Evolutionary conservation across 1,140 invertebrate genomes (phyloP), one percentile per base, ranked within the genome.

Genomic region (Planococcus citri): DNA sequence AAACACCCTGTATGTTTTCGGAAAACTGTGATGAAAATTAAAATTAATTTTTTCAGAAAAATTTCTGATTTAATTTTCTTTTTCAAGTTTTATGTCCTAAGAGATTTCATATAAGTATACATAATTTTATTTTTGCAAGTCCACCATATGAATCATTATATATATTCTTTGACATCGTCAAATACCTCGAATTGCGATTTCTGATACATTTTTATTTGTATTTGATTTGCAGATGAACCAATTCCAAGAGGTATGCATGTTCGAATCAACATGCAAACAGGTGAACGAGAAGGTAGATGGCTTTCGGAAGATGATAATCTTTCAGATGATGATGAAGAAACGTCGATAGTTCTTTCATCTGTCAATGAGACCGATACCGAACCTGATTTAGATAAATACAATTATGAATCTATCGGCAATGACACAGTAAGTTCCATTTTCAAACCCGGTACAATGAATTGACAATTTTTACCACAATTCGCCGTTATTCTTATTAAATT

Each of bases 201-300:
- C 12, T 33, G 29, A 6, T 33, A 6, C 4, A 33, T 33, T 51
- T 20, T 51, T 3, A 51, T 51, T 51, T n/a, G 17, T 51, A 17
- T 51, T 20, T 51, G 12, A 51, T 20, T 51, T 12, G 29, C 71
- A 89, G 88, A 85, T 70, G 87, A 88, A 78, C 78, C 81, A 29
- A 84, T 92, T 72, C 89, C 89, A 8, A 76, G 79, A 69, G 89
- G 89, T 4, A 76, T 91, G 1, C 88, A 92, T 78, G 80, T 90
- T 2, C 79, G 88, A 41, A 81, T 91, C 69, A 88, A 91, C 80
- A 78, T 92, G 17, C 74, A 86, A 76, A 91, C 87, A 25, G 88
- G 88, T 12, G 73, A 82, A 70, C 86, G 82, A 67, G 87, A 91
- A 76, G 89, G 88, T 0, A 91, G 90, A 78, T 76, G 91, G 57